A percentile compares a stretch with the other conserved stretches of the same genome.
Conservation (phyloP, 2,888 invertebrate species). For the Apomyelois bistriatella region DNA sequence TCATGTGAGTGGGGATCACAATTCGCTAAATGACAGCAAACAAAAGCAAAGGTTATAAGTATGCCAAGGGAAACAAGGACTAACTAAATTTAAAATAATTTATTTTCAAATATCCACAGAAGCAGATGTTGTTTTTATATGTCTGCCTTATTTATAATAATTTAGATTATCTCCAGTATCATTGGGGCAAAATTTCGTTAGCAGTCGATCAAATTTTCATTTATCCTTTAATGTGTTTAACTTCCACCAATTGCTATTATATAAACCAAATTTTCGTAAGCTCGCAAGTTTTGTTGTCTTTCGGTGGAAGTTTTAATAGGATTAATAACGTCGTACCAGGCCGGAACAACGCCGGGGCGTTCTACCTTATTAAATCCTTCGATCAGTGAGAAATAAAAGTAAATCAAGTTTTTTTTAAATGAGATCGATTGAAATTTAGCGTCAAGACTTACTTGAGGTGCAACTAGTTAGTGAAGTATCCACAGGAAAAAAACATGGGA, state of each 20-base stretch:
- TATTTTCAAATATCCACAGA: too few species aligned
- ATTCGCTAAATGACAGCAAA: too few species aligned
- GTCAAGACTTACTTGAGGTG: too few species aligned
- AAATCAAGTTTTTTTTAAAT: not conserved
- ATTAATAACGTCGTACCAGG: constrained; percentile 11
- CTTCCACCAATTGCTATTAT: constrained; percentile 9
- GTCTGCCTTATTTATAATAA: too few species aligned
- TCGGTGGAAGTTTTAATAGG: constrained; percentile 12
- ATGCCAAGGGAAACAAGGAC: too few species aligned
- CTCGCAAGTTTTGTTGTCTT: constrained; percentile 12
- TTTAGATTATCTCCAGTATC: not conserved
- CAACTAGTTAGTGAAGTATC: too few species aligned
- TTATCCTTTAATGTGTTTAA: constrained; percentile 11
- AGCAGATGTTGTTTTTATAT: too few species aligned
- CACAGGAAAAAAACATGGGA: too few species aligned
- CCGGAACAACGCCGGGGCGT: not conserved
- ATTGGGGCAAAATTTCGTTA: not conserved
- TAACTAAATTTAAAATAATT: too few species aligned
- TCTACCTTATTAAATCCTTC: not conserved
- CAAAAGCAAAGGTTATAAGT: too few species aligned
- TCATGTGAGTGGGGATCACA: too few species aligned
- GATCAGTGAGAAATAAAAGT: not conserved
- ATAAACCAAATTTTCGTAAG: constrained; percentile 12
- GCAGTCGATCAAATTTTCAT: constrained; percentile 6
- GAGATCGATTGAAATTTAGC: not conserved